These are phyloP conservation scores for Morpho achilles DNA, from an alignment of 2,888 invertebrate species.

Conservation along the genomic window DNA sequence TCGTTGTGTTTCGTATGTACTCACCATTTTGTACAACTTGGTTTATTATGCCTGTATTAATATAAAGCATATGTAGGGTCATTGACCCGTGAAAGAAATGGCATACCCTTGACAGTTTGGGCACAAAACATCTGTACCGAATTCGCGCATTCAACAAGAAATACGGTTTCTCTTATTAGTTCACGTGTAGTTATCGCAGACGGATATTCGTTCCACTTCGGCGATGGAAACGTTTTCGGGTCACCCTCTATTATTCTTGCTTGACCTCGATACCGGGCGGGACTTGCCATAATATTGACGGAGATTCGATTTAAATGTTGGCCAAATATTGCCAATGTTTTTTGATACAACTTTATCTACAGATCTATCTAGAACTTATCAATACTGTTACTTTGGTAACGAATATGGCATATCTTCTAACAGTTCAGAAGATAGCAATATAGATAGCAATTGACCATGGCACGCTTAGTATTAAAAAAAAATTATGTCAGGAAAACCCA, in stretches of 20 bases:
- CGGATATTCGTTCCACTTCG: conserved; percentile 19
- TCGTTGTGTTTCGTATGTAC: no score
- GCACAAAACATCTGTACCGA: conserved; percentile 52
- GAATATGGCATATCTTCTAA: no score
- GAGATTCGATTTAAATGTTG: not conserved
- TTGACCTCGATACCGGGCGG: conserved; percentile 9
- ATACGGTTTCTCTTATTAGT: conserved; percentile 60
- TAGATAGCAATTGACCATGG: no score
- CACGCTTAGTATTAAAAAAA: no score
- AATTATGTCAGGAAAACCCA: no score
- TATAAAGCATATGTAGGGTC: no score
- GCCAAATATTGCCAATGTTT: not conserved
- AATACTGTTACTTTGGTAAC: no score
- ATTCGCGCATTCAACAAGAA: conserved; percentile 56
- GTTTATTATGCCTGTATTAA: no score
- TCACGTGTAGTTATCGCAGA: conserved; percentile 36
- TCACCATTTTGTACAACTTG: no score
- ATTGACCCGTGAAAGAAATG: not conserved
- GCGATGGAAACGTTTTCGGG: conserved; percentile 11
- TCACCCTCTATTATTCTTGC: conserved; percentile 10
- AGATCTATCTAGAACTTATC: no score
- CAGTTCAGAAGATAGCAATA: no score
- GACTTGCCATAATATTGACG: conserved; percentile 5
- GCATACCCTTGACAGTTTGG: conserved; percentile 36
- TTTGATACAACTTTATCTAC: no score